Base-by-base conservation (phyloP, 2,113 vertebrate species). In the Rhinichthys klamathensis region DNA sequence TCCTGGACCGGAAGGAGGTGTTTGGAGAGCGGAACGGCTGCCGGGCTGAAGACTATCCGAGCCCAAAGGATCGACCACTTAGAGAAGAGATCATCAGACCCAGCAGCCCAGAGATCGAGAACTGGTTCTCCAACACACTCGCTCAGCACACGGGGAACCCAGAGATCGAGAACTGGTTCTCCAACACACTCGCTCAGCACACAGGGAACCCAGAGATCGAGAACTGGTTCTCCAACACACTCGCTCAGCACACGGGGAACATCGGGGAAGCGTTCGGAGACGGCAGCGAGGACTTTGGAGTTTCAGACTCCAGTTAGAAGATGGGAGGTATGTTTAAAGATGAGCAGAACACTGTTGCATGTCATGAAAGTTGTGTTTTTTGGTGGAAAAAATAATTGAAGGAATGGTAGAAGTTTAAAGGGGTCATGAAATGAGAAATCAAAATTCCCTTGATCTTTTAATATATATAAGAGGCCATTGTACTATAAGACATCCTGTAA, bases 1-100 rank as follows among this genome's bases (percentile, higher is more conserved):
- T 91, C 0, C 89, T 96, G n/a, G 96, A 96, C 56, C 95, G 95
- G 96, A 91, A 95, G 80, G 96, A 97, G 86, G 94, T 95, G 77
- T 96, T 95, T 91, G 93, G 94, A 0, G 93, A 92, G 6, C 91
- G 80, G 1, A 90, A 91, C 0, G 92, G 92, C 0, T 90, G 95
- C 87, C 84, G 0, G 0, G 10, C 0, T 91, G 93, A 87, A 91
- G 91, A 87, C 67, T 91, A 92, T 92, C 91, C 93, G 94, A 89
- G 96, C 96, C 41, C 94, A 91, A 91, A 93, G 84, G 81, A 92
- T 89, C 83, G 88, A 93, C 84, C 93, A 91, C 18, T 95, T 96
- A 83, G 94, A 95, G 65, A 95, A 95, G 93, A 95, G 87, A 94
- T 92, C 80, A 83, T 67, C 87, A 96, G 94, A 76, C 89, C 88